Evolutionary conservation across 2,888 invertebrate genomes (phyloP).

Genomic region (Lasioglossum leucozonium): DNA sequence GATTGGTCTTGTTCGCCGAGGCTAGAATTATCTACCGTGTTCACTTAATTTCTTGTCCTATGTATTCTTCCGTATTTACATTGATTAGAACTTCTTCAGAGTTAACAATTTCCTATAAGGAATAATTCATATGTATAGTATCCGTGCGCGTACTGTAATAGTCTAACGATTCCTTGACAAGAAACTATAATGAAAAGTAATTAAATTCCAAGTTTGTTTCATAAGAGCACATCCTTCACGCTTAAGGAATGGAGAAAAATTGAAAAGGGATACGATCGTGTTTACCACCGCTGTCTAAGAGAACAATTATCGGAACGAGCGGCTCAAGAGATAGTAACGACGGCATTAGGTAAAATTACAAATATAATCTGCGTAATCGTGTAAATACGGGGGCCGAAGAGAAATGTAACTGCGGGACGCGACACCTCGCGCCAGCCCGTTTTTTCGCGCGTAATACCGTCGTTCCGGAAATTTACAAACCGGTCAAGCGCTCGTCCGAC

Average conservation of each 20-base stretch:
- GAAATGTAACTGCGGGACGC: neutral
- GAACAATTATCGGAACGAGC: neutral
- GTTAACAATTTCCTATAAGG: neutral
- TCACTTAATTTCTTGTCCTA: neutral
- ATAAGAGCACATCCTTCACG: neutral
- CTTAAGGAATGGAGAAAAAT: neutral
- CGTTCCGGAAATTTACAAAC: conserved; percentile 53
- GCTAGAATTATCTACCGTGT: neutral
- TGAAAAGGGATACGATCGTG: neutral
- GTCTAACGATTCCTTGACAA: neutral
- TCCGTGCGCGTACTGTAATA: neutral
- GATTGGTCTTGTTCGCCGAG: neutral
- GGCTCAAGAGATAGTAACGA: neutral
- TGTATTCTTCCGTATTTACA: neutral
- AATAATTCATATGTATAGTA: neutral
- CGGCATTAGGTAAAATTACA: neutral
- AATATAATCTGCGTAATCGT: neutral
- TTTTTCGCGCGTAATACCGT: conserved; percentile 42
- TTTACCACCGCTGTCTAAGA: neutral
- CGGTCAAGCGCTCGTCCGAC: conserved; percentile 32
- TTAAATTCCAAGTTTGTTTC: neutral
- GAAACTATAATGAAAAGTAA: neutral
- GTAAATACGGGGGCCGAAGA: neutral
- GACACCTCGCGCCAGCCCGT: neutral
- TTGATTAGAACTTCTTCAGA: neutral